Evolutionary conservation across 2,113 vertebrate genomes (phyloP).

Genomic region (Eonycteris spelaea): DNA sequence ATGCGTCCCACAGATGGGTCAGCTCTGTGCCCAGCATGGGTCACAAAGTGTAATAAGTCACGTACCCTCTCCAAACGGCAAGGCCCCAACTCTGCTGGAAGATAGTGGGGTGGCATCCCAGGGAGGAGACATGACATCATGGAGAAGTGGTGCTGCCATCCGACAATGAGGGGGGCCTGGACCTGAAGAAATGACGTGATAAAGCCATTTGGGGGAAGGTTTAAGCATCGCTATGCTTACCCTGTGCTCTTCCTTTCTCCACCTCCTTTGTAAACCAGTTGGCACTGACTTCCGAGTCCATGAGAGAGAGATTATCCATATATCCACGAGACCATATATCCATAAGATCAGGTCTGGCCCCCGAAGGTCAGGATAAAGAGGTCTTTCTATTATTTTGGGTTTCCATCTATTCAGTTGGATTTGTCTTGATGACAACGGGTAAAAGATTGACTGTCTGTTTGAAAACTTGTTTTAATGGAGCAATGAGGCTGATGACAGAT

Average conservation of each 20-base stretch:
- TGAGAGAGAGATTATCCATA: background rate
- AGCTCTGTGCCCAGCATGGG: background rate
- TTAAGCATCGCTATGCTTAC: background rate
- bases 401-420: background rate
- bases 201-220: background rate
- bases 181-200: background rate
- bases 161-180: rapidly evolving
- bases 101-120: background rate
- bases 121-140: rapidly evolving
- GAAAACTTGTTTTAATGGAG: background rate
- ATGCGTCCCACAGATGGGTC: background rate
- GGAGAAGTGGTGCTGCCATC: background rate
- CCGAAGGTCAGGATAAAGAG: rapidly evolving
- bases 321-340: too few species aligned
- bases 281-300: too few species aligned
- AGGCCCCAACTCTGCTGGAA: background rate
- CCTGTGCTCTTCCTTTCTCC: background rate
- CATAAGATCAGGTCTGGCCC: background rate
- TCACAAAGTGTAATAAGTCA: background rate
- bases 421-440: background rate
- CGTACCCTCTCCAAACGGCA: rapidly evolving
- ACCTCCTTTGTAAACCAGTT: background rate
- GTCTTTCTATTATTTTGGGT: rapidly evolving
- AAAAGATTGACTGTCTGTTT: background rate
- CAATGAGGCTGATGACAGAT: rapidly evolving